Evolutionary conservation across 2,797 vertebrate species (phyloP).

Genomic region (Rhynchonycteris naso): DNA sequence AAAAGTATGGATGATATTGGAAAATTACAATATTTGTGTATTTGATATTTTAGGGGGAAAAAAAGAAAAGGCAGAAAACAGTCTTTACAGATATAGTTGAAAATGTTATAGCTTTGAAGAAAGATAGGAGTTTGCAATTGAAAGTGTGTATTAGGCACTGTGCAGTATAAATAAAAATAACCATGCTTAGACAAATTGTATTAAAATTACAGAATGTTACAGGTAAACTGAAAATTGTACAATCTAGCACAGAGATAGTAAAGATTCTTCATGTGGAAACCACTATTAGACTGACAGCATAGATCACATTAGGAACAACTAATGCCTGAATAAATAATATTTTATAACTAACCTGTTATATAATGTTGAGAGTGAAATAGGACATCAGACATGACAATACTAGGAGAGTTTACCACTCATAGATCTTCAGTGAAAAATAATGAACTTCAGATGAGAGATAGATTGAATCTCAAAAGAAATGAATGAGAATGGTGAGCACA

Average conservation of each 20-base stretch:
- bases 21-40: background rate
- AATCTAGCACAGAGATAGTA: background rate
- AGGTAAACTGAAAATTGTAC: background rate
- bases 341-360: background rate
- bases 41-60: background rate
- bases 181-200: background rate
- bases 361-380: background rate
- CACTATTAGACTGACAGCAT: background rate
- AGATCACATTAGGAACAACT: constrained; percentile 1
- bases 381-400: background rate
- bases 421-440: background rate
- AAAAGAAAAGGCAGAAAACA: background rate
- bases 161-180: background rate
- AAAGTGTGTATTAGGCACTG: background rate
- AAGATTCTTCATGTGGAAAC: background rate
- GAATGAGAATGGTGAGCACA: background rate
- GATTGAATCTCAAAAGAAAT: background rate
- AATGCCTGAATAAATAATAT: background rate
- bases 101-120: constrained; percentile 2
- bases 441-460: background rate
- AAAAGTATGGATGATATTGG: background rate
- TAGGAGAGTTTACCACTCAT: background rate
- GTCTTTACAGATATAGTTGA: background rate
- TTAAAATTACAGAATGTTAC: background rate
- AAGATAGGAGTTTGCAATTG: background rate